These are phyloP conservation scores for Phylloscopus trochilus DNA, from an alignment of 2,113 vertebrate genomes.

Conservation along the genomic window DNA sequence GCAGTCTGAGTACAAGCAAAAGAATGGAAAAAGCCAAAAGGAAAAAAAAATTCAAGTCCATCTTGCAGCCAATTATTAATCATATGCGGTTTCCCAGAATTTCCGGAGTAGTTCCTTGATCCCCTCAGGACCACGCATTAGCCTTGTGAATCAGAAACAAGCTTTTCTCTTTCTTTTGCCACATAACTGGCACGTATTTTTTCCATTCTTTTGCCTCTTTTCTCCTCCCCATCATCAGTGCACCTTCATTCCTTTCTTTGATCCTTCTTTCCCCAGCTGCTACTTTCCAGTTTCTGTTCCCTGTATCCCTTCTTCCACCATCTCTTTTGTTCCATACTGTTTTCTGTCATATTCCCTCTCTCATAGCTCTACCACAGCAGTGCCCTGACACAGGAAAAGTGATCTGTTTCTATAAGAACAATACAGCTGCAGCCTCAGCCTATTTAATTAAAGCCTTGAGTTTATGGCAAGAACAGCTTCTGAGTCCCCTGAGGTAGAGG, in stretches of 20 bases:
- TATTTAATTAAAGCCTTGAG: constrained; percentile 54
- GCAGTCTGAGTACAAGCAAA: neutral
- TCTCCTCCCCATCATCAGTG: neutral
- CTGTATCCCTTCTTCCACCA: neutral
- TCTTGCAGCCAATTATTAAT: constrained; percentile 41
- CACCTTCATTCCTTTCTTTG: neutral
- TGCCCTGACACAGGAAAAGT: constrained; percentile 33
- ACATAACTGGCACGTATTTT: neutral
- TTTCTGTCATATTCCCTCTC: neutral
- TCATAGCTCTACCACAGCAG: neutral
- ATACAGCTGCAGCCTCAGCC: constrained; percentile 21
- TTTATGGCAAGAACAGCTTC: constrained; percentile 21
- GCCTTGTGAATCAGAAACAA: neutral
- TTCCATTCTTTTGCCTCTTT: neutral
- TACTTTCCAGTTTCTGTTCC: neutral
- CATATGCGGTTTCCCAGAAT: neutral
- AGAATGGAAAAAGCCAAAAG: neutral
- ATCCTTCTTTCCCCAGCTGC: neutral
- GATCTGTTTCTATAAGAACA: constrained; percentile 26
- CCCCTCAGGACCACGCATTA: neutral
- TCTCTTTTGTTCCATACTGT: neutral
- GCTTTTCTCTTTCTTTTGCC: neutral
- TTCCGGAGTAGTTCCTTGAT: neutral
- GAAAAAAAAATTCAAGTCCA: neutral
- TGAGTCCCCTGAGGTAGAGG: constrained; percentile 49